Conservation (phyloP, 1,140 invertebrate species). For the Diabrotica virgifera region DNA sequence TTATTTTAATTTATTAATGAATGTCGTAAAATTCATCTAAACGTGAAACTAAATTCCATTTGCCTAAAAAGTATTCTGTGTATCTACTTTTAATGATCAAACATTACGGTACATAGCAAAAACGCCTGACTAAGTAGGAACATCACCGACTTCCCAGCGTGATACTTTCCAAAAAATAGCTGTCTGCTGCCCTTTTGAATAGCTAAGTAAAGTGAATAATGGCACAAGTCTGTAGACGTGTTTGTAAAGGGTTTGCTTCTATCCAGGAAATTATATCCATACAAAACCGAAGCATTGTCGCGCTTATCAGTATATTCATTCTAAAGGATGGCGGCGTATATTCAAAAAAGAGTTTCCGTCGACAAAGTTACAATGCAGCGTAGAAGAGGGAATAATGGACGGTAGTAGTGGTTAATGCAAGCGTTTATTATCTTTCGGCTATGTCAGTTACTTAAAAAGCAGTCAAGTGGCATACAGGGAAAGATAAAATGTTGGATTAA, state of each 20-base stretch:
- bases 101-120: too few relatives aligned
- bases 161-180: not conserved
- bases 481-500: too few relatives aligned
- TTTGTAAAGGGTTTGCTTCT: not conserved
- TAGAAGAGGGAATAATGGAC: not conserved
- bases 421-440: too few relatives aligned
- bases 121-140: too few relatives aligned
- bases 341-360: conserved; percentile 1
- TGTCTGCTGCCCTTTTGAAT: conserved; percentile 1
- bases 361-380: not conserved
- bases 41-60: too few relatives aligned
- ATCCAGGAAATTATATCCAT: conserved; percentile 2
- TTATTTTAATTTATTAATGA: too few relatives aligned
- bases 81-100: too few relatives aligned
- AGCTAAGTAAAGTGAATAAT: conserved; percentile 1
- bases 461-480: too few relatives aligned
- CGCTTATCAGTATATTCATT: conserved; percentile 1
- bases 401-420: not conserved
- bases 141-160: not conserved
- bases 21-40: too few relatives aligned
- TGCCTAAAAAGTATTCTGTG: too few relatives aligned
- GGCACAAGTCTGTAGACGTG: not conserved
- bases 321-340: not conserved
- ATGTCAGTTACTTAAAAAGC: too few relatives aligned
- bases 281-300: conserved; percentile 1